Conservation (phyloP, 2,113 vertebrate genomes). For the Heterotilapia buettikoferi region DNA sequence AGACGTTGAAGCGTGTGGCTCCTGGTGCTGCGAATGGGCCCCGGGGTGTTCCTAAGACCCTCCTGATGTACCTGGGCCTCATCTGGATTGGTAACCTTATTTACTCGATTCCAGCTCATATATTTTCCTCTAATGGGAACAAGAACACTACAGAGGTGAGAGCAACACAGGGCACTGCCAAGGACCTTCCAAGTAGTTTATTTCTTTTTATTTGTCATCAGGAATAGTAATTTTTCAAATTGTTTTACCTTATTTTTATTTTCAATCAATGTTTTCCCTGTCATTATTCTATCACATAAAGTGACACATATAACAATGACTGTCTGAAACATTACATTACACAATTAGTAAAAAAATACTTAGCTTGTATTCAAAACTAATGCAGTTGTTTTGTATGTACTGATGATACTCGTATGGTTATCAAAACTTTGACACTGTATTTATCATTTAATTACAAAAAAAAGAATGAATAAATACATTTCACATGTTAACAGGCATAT, state of each 20-base stretch:
- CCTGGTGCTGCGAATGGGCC: background rate
- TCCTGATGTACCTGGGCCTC: constrained; percentile 43
- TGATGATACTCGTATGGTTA: background rate
- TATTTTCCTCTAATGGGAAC: constrained; percentile 63
- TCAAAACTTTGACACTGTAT: background rate
- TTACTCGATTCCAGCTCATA: constrained; percentile 71
- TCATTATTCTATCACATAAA: background rate
- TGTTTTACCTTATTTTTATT: background rate
- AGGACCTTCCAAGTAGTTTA: background rate
- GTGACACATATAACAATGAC: background rate
- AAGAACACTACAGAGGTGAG: constrained; percentile 71
- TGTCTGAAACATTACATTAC: background rate
- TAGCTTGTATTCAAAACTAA: background rate
- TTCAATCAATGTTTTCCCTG: background rate
- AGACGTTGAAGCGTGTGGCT: constrained; percentile 66
- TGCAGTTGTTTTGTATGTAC: background rate
- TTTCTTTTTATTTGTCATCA: background rate
- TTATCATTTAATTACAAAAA: background rate
- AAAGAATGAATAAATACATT: background rate
- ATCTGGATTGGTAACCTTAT: constrained; percentile 70
- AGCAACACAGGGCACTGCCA: background rate
- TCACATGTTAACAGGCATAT: background rate
- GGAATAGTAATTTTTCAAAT: background rate
- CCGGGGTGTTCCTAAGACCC: background rate
- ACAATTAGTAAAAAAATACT: background rate